Percentiles rank a stretch among this genome's conserved stretches.
Conservation (phyloP, 1,140 invertebrate species). For the Macrocentrus cingulum region DNA sequence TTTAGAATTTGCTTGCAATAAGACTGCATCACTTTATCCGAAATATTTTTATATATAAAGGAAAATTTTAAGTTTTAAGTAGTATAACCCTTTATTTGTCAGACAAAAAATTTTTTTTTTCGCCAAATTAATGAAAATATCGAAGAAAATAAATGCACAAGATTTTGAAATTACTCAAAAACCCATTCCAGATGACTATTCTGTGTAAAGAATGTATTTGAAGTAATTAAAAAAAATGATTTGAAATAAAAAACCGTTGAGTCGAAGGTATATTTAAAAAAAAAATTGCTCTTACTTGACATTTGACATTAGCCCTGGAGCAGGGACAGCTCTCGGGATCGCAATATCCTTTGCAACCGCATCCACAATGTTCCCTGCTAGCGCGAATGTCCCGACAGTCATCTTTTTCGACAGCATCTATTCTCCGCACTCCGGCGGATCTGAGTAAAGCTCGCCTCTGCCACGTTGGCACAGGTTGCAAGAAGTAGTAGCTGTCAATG, state of each 20-base stretch:
- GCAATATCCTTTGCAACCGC: slow-evolving; percentile 91
- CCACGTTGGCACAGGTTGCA: slow-evolving; percentile 89
- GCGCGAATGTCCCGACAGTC: slow-evolving; percentile 90
- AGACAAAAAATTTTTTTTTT: too few relatives aligned
- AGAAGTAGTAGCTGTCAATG: slow-evolving; percentile 89
- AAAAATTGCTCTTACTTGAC: slow-evolving; percentile 81
- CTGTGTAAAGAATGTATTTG: too few relatives aligned
- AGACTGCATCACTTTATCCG: too few relatives aligned
- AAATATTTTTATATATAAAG: too few relatives aligned
- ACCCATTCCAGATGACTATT: too few relatives aligned
- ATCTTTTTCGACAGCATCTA: slow-evolving; percentile 91
- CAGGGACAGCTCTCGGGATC: slow-evolving; percentile 95
- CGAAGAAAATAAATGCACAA: background rate
- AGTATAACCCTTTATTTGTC: too few relatives aligned
- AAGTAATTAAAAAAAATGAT: too few relatives aligned
- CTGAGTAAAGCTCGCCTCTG: slow-evolving; percentile 84
- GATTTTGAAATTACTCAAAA: background rate
- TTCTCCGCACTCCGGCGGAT: slow-evolving; percentile 88
- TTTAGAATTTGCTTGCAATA: too few relatives aligned
- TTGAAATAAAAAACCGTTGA: too few relatives aligned
- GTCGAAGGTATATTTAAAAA: too few relatives aligned
- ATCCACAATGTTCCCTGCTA: slow-evolving; percentile 93
- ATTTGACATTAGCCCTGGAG: slow-evolving; percentile 92
- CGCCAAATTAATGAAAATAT: too few relatives aligned
- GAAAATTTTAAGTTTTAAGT: too few relatives aligned